Evolutionary conservation across 2,888 invertebrate genomes (phyloP).

Genomic region (Arctia plantaginis): DNA sequence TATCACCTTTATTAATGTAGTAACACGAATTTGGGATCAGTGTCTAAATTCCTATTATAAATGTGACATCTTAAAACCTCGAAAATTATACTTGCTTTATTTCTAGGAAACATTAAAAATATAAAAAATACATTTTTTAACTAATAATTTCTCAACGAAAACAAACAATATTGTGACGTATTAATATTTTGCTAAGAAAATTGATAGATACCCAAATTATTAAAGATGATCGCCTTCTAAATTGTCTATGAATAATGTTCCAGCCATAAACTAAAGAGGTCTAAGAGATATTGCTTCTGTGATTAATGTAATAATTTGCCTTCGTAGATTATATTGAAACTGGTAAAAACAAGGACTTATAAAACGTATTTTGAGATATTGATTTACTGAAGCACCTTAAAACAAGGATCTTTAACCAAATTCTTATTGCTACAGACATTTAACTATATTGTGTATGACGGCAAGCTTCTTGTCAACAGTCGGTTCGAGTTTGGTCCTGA

Average conservation of each 20-base stretch:
- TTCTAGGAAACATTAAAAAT: not conserved
- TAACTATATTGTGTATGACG: not conserved
- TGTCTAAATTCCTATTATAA: too few species aligned
- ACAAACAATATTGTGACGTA: slow-evolving; percentile 1
- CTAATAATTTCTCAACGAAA: not conserved
- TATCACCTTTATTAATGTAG: too few species aligned
- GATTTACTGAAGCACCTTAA: not conserved
- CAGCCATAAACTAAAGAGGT: slow-evolving; percentile 41
- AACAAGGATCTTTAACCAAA: not conserved
- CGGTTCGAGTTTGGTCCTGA: not conserved
- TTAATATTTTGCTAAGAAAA: slow-evolving; percentile 7
- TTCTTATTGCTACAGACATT: not conserved
- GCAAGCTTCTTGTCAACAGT: not conserved
- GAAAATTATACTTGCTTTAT: too few species aligned
- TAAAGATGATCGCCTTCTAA: slow-evolving; percentile 44
- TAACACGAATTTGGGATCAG: too few species aligned
- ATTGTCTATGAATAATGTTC: slow-evolving; percentile 48
- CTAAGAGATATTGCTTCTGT: slow-evolving; percentile 45
- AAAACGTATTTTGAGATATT: not conserved
- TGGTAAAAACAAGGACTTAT: not conserved
- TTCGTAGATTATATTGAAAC: slow-evolving; percentile 30
- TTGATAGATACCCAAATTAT: slow-evolving; percentile 35
- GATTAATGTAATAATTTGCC: slow-evolving; percentile 50
- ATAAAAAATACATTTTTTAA: not conserved
- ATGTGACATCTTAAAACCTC: too few species aligned